These are phyloP conservation scores for Onychomys arenicola DNA, from an alignment of 2,797 vertebrate species.

Conservation along the genomic window DNA sequence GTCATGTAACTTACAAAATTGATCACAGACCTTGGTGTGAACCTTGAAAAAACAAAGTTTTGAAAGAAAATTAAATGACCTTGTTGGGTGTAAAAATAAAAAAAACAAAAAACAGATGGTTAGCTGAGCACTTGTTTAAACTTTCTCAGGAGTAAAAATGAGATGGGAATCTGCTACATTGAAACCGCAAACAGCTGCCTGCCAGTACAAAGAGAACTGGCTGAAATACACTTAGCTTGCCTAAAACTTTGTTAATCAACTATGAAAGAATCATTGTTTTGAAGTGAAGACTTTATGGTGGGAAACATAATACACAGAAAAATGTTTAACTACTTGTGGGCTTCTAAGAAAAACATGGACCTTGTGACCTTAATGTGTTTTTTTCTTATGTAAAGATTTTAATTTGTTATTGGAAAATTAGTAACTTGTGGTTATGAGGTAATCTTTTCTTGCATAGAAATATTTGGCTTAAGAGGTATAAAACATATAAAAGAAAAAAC, in stretches of 20 bases:
- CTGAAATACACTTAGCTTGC: neutral
- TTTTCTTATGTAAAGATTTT: neutral
- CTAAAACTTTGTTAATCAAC: neutral
- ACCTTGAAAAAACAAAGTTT: neutral
- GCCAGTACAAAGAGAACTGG: neutral
- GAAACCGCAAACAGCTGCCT: neutral
- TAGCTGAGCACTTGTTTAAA: neutral
- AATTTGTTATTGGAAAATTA: neutral
- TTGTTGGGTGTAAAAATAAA: neutral
- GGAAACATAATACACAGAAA: neutral
- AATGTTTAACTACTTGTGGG: neutral
- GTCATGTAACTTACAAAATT: neutral
- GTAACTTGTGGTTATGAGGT: neutral
- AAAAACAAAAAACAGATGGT: neutral
- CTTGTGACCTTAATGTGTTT: neutral
- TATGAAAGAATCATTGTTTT: neutral
- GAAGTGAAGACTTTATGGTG: neutral
- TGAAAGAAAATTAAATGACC: neutral
- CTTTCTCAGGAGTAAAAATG: neutral
- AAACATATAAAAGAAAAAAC: too few relatives aligned
- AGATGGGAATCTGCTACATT: neutral
- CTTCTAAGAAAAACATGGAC: neutral
- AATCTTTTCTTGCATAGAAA: neutral
- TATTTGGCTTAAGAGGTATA: neutral
- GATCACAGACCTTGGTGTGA: neutral